A percentile compares a stretch with the other conserved stretches of the same genome.
phyloP scores from a whole-genome alignment of 1,140 invertebrate genomes.

The Panagrolaimus sp. region DNA sequence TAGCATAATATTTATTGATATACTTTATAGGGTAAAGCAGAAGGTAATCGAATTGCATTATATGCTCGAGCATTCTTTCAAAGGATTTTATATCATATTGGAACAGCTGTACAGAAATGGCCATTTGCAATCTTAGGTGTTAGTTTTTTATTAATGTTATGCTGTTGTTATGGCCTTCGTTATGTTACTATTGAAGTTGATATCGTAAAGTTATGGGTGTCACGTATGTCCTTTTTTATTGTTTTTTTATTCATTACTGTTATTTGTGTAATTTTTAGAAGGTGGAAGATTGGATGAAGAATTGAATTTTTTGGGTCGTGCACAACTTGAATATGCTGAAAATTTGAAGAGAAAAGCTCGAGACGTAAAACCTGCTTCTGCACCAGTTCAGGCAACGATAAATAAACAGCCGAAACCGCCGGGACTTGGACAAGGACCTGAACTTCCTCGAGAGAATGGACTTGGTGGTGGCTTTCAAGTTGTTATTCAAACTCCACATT shows the following conservation, averaged over 20 bases:
- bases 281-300: constrained; percentile 58
- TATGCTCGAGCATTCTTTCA: constrained; percentile 57
- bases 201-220: constrained; percentile 58
- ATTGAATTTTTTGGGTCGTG: constrained; percentile 43
- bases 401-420: background rate
- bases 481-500: constrained; percentile 57
- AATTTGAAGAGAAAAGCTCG: constrained; percentile 18
- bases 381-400: constrained; percentile 17
- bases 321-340: constrained; percentile 28
- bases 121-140: constrained; percentile 46
- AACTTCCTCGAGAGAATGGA: constrained; percentile 55
- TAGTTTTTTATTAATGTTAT: constrained; percentile 42
- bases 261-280: constrained; percentile 41
- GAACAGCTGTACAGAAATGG: constrained; percentile 45
- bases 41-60: constrained; percentile 51
- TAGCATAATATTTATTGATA: constrained; percentile 17
- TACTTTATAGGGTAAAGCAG: constrained; percentile 49
- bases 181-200: constrained; percentile 57
- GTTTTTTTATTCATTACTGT: constrained; percentile 11
- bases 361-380: constrained; percentile 18
- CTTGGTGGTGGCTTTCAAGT: constrained; percentile 58
- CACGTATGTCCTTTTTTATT: constrained; percentile 43
- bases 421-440: constrained; percentile 25
- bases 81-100: constrained; percentile 43
- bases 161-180: constrained; percentile 48